These are phyloP conservation scores for Zenarchopterus dispar DNA, from an alignment of 2,797 vertebrate genomes.

Conservation along the genomic window DNA sequence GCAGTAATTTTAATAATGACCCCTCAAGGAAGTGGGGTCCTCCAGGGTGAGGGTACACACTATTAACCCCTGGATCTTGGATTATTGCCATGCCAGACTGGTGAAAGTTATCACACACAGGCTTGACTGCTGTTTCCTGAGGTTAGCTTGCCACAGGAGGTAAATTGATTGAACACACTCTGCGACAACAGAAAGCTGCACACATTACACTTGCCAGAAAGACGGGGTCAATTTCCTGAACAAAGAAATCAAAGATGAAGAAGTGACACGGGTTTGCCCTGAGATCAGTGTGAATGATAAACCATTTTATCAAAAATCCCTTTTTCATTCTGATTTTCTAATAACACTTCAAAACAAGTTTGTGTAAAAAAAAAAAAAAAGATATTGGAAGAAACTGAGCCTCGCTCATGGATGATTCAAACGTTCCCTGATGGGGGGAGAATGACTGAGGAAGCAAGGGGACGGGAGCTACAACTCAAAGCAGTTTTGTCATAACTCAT, in stretches of 20 bases:
- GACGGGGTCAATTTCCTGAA: slow-evolving; percentile 16
- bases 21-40: slow-evolving; percentile 28
- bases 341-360: slow-evolving; percentile 26
- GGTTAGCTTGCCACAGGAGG: slow-evolving; percentile 53
- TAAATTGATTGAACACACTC: slow-evolving; percentile 45
- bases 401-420: slow-evolving; percentile 39
- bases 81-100: slow-evolving; percentile 42
- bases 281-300: slow-evolving; percentile 7
- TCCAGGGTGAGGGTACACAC: slow-evolving; percentile 56
- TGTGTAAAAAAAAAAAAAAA: slow-evolving; percentile 30
- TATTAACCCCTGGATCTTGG: slow-evolving; percentile 71
- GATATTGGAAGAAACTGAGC: slow-evolving; percentile 15
- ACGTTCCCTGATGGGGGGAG: slow-evolving; percentile 3
- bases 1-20: slow-evolving; percentile 25
- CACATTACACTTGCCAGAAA: slow-evolving; percentile 11
- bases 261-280: not conserved
- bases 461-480: slow-evolving; percentile 7
- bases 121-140: slow-evolving; percentile 14
- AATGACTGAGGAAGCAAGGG: not conserved
- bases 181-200: slow-evolving; percentile 21
- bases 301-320: slow-evolving; percentile 23
- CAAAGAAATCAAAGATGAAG: slow-evolving; percentile 32
- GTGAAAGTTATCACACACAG: slow-evolving; percentile 31
- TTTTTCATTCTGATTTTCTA: slow-evolving; percentile 17
- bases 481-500: slow-evolving; percentile 51